Evolutionary conservation across 2,113 vertebrate genomes (phyloP).

Genomic region (Phylloscopus trochiloides): DNA sequence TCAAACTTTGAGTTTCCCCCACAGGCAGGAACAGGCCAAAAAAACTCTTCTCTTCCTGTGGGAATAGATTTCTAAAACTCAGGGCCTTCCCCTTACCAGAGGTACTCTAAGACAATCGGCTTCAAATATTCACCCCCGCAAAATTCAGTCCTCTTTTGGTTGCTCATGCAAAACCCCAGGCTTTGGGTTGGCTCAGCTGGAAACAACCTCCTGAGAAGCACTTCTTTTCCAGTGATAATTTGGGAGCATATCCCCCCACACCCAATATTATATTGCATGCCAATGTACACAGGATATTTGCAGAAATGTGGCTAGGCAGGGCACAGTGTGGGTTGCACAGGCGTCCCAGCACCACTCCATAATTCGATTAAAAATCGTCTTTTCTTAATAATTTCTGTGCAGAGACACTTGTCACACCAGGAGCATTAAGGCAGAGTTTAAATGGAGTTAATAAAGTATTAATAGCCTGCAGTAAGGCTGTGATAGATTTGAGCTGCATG

Average conservation of each 20-base stretch:
- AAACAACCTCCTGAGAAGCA: not conserved
- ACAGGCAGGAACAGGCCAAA: not conserved
- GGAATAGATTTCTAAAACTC: not conserved
- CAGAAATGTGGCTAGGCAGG: rapidly evolving
- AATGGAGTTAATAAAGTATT: slow-evolving; percentile 44
- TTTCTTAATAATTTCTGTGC: not conserved
- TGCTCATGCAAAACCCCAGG: not conserved
- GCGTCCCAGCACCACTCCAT: rapidly evolving
- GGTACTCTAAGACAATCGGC: rapidly evolving
- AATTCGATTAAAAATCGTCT: not conserved
- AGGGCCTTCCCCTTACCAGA: not conserved
- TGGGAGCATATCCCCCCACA: not conserved
- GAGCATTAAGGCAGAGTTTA: slow-evolving; percentile 9
- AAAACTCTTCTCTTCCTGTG: not conserved
- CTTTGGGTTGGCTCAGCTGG: not conserved
- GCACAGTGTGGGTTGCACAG: rapidly evolving
- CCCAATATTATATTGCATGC: rapidly evolving
- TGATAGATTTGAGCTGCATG: not conserved
- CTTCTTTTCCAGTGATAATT: not conserved
- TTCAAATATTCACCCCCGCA: not conserved
- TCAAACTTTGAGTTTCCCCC: not conserved
- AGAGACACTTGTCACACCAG: not conserved
- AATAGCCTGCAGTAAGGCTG: not conserved
- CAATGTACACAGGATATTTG: rapidly evolving
- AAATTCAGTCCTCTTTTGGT: not conserved